A percentile compares a stretch with the other conserved stretches of the same genome.
Evolutionary conservation across 2,113 vertebrate species (phyloP).

Genomic region (Stegostoma tigrinum): DNA sequence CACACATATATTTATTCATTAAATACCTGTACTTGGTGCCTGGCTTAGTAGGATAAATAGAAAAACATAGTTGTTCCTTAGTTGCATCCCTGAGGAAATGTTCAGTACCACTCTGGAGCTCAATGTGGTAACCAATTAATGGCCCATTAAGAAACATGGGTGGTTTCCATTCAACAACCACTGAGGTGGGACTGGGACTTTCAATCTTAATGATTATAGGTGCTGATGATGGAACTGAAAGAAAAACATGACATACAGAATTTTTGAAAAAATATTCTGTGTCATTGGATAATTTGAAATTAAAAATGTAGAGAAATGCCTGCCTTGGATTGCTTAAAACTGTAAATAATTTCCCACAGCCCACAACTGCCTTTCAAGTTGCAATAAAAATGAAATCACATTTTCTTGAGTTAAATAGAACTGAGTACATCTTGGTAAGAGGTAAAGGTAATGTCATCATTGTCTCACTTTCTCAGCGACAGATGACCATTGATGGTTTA

Average conservation of each 20-base stretch:
- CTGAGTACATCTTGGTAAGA: neutral
- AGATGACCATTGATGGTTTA: too few relatives aligned
- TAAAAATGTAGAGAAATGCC: neutral
- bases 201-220: neutral
- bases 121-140: constrained; percentile 24
- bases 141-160: constrained; percentile 18
- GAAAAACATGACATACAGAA: neutral
- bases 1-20: neutral
- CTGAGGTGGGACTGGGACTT: constrained; percentile 14
- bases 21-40: neutral
- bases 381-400: neutral
- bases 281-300: neutral
- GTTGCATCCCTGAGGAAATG: constrained; percentile 6
- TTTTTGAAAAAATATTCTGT: neutral
- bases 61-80: neutral
- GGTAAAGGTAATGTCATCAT: too few relatives aligned
- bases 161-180: neutral
- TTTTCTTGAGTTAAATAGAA: neutral
- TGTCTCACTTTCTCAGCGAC: too few relatives aligned
- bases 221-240: neutral
- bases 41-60: constrained; percentile 14
- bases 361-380: neutral
- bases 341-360: neutral
- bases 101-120: neutral
- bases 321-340: neutral